Evolutionary conservation across 2,797 vertebrate genomes (phyloP).

Genomic region (Myotis planiceps): DNA sequence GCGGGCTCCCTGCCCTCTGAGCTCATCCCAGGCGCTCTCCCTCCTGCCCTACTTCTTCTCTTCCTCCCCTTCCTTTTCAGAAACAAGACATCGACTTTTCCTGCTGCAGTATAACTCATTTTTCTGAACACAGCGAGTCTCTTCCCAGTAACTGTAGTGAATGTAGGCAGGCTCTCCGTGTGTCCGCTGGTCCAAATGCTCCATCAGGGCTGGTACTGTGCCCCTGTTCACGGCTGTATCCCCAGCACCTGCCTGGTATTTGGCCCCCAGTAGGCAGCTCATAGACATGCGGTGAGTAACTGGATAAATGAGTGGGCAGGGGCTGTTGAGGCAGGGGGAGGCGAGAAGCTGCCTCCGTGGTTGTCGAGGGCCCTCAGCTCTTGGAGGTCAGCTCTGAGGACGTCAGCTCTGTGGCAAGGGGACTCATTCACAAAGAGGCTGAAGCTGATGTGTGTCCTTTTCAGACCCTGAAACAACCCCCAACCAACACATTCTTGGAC

Average conservation of each 20-base stretch:
- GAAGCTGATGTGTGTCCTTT: not conserved
- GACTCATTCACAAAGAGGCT: not conserved
- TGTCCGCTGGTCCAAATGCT: fast-evolving
- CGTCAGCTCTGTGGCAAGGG: not conserved
- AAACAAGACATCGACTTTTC: not conserved
- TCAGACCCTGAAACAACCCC: not conserved
- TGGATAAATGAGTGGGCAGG: not conserved
- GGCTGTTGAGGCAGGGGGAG: not conserved
- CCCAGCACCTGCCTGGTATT: not conserved
- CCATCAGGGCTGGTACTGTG: fast-evolving
- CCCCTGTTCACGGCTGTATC: not conserved
- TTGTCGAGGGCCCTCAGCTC: not conserved
- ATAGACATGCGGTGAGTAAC: not conserved
- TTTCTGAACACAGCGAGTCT: not conserved
- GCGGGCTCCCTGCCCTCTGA: not conserved
- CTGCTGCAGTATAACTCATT: not conserved
- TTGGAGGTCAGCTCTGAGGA: not conserved
- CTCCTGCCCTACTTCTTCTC: not conserved
- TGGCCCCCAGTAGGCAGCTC: not conserved
- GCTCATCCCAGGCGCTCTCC: not conserved
- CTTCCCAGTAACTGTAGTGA: not conserved
- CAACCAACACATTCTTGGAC: not conserved
- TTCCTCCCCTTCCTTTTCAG: not conserved
- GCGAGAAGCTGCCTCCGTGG: not conserved
- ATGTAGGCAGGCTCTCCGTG: not conserved